Evolutionary conservation across 2,888 invertebrate genomes (phyloP), one percentile per base, ranked within the genome.

Genomic region (Nymphalis c-album): DNA sequence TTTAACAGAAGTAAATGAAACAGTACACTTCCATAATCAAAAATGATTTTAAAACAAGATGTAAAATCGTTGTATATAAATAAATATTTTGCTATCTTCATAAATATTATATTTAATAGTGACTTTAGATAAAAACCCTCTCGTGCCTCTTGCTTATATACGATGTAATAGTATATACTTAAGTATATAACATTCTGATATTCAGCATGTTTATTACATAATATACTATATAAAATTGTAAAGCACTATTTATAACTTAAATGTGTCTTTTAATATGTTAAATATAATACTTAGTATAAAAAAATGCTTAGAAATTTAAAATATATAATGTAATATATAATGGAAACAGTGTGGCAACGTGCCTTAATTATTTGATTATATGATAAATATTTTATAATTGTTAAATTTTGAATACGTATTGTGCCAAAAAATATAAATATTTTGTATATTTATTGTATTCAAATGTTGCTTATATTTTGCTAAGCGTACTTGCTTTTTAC

Each of bases 281-380:
- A 53, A n/a, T 55, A 31, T 16, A 26, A 55, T 17, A 55, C 31
- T 55, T 17, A 31, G 17, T 55, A 17, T 55, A 31, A 55, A 50
- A 7, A 26, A 51, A 13, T 51, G 53, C 53, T 31, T 55, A 55
- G 17, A 26, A 17, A 55, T n/a, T 55, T 31, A 31, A 31, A 7
- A 20, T 22, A 31, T 16, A 53, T 16, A 17, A 53, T 18, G 16
- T 51, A 51, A 26, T 55, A 5, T 57, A 57, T 10, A 17, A 46
- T 60, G 22, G 48, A 57, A 47, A 68, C 60, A 59, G 47, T 18
- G 76, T 80, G 86, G 89, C 86, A 72, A 82, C 76, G 88, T 89
- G 89, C 89, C 89, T 88, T 88, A 88, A 80, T 77, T 85, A 83
- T 81, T 76, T 72, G 71, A 78, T 35, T n/a, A 55, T n/a, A 40